Percentiles rank a stretch among this genome's conserved stretches.
Evolutionary conservation across 1,140 invertebrate species (phyloP).

Genomic region (Brachionus angularis): DNA sequence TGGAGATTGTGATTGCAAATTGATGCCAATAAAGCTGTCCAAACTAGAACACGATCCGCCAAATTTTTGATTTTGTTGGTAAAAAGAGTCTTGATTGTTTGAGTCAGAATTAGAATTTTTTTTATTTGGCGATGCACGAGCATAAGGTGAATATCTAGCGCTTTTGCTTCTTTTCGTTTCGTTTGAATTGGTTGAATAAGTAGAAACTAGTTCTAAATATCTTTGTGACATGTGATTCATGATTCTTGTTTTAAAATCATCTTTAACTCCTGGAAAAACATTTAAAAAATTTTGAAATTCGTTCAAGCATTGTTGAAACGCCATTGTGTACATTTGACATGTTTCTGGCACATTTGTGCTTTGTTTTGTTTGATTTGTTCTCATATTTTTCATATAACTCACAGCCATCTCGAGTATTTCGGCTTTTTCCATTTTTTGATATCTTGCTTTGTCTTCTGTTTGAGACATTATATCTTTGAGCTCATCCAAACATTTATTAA

Average conservation of each 20-base stretch:
- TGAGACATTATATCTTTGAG: slow-evolving; percentile 41
- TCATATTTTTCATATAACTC: slow-evolving; percentile 24
- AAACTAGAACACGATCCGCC: slow-evolving; percentile 21
- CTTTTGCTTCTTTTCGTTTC: neutral
- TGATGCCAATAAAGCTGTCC: slow-evolving; percentile 14
- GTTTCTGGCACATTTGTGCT: neutral
- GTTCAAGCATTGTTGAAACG: slow-evolving; percentile 17
- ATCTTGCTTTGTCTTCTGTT: slow-evolving; percentile 38
- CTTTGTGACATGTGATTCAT: slow-evolving; percentile 14
- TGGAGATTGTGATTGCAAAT: neutral
- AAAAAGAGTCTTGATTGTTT: neutral
- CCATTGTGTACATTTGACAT: slow-evolving; percentile 11
- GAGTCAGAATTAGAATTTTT: too few species aligned
- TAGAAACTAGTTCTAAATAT: neutral
- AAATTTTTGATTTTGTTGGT: slow-evolving; percentile 6
- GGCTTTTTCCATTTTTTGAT: slow-evolving; percentile 45
- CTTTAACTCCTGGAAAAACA: slow-evolving; percentile 2
- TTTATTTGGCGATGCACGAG: neutral
- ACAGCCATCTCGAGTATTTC: slow-evolving; percentile 45
- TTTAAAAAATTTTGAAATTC: slow-evolving; percentile 42
- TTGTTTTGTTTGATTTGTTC: neutral
- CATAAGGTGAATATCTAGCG: slow-evolving; percentile 2
- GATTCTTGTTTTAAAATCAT: slow-evolving; percentile 11
- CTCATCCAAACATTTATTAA: slow-evolving; percentile 42
- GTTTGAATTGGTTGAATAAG: neutral